phyloP scores from a whole-genome alignment of 30 jellyfish, hydroid and myxozoan species.

The Nemopilema nomurai region DNA sequence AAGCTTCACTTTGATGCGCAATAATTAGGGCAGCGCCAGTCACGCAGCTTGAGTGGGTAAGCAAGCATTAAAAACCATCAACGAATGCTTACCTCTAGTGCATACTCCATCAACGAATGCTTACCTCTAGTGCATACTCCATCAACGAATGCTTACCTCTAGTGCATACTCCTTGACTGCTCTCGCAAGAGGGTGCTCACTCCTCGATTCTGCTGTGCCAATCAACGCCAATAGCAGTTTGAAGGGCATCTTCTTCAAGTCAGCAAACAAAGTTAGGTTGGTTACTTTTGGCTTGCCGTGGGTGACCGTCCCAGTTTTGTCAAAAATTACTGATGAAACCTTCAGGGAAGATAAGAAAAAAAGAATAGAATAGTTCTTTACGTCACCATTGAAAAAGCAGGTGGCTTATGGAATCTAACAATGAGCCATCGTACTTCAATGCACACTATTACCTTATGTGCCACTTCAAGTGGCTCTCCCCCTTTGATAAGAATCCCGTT shows the following conservation, averaged over 20 bases:
- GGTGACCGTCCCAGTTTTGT: slow-evolving; percentile 98
- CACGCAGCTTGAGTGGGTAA: too few relatives aligned
- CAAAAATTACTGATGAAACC: slow-evolving; percentile 93
- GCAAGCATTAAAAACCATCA: too few relatives aligned
- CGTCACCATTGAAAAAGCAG: background rate
- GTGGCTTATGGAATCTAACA: background rate
- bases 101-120: too few relatives aligned
- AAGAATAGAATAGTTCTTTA: background rate
- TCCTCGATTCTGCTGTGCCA: slow-evolving; percentile 92
- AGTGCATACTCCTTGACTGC: slow-evolving; percentile 75
- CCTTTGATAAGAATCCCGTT: slow-evolving; percentile 99
- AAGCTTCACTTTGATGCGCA: too few relatives aligned
- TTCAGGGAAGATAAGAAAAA: background rate
- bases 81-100: too few relatives aligned
- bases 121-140: too few relatives aligned
- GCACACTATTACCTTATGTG: slow-evolving; percentile 70
- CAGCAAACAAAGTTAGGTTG: slow-evolving; percentile 43
- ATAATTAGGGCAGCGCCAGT: too few relatives aligned
- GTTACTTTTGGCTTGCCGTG: slow-evolving; percentile 92
- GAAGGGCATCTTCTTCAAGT: slow-evolving; percentile 42
- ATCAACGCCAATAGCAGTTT: slow-evolving; percentile 70
- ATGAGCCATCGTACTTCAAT: background rate
- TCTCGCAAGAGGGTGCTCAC: slow-evolving; percentile 93
- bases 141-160: too few relatives aligned
- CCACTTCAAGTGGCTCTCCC: slow-evolving; percentile 93